Evolutionary conservation across 2,797 vertebrate genomes (phyloP).

Genomic region (Channa striata): DNA sequence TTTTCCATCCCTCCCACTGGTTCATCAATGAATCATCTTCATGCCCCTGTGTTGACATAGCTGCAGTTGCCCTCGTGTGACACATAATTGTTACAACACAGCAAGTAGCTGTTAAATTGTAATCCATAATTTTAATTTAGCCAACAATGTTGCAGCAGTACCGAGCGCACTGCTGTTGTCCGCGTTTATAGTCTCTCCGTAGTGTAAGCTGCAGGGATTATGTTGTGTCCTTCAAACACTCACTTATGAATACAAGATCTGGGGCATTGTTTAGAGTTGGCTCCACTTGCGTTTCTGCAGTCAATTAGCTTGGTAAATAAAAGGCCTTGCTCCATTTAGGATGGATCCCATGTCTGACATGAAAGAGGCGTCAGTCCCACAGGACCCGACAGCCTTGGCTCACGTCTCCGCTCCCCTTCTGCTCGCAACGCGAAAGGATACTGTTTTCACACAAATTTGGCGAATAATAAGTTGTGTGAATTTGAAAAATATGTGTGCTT

Average conservation of each 20-base stretch:
- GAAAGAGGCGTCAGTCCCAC: conserved; percentile 76
- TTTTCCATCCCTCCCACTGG: conserved; percentile 22
- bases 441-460: conserved; percentile 32
- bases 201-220: conserved; percentile 74
- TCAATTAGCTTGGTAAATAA: conserved; percentile 82
- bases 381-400: conserved; percentile 72
- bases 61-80: conserved; percentile 32
- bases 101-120: conserved; percentile 57
- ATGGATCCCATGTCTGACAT: conserved; percentile 81
- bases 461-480: conserved; percentile 29
- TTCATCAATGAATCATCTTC: conserved; percentile 44
- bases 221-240: conserved; percentile 78
- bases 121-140: conserved; percentile 64
- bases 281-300: conserved; percentile 63
- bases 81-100: conserved; percentile 43
- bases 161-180: conserved; percentile 20
- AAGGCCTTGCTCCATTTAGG: conserved; percentile 80
- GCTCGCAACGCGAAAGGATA: conserved; percentile 48
- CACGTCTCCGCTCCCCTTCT: conserved; percentile 56
- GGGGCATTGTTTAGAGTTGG: conserved; percentile 78
- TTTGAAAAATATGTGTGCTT: conserved; percentile 39
- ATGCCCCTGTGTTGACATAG: conserved; percentile 47
- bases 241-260: conserved; percentile 77
- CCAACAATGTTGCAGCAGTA: conserved; percentile 34
- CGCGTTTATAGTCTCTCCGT: conserved; percentile 50